Evolutionary conservation across 2,888 invertebrate species (phyloP), one percentile per base, ranked within the genome.

Genomic region (Dugesia japonica): DNA sequence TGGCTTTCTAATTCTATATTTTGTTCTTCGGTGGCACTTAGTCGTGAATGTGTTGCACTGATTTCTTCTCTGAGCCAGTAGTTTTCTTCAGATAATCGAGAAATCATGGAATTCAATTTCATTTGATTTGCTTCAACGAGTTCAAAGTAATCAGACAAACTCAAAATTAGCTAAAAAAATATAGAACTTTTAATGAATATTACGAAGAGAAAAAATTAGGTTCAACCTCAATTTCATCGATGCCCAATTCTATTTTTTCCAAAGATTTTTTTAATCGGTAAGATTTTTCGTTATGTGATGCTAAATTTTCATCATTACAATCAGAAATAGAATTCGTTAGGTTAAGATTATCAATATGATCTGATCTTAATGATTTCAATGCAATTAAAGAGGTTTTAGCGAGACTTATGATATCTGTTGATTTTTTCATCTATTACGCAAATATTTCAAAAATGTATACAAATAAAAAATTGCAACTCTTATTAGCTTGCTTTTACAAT

Each of bases 161-260:
- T 56, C n/a, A 56, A 23, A 56, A 56, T 56, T 23, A 56, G 56
- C 56, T 56, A 23, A 7, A 56, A n/a, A n/a, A n/a, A n/a, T n/a
- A n/a, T n/a, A n/a, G n/a, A n/a, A n/a, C n/a, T n/a, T n/a, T n/a
- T n/a, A n/a, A n/a, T n/a, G n/a, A n/a, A n/a, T n/a, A n/a, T n/a
- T n/a, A n/a, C n/a, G n/a, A n/a, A n/a, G n/a, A n/a, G n/a, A n/a
- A n/a, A n/a, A n/a, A n/a, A n/a, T n/a, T n/a, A n/a, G n/a, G n/a
- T n/a, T n/a, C n/a, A n/a, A 56, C 56, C 17, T 56, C 56, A 56
- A 56, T 56, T 56, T 56, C 56, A n/a, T 56, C 56, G n/a, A 56
- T 56, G 4, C 56, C 56, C 4, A 56, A n/a, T 56, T 56, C 56
- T 4, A 56, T 56, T 56, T 56, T 56, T 23, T 56, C 56, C 56